Base-by-base conservation (phyloP, 2,888 invertebrate genomes). In the Apodemia zela region DNA sequence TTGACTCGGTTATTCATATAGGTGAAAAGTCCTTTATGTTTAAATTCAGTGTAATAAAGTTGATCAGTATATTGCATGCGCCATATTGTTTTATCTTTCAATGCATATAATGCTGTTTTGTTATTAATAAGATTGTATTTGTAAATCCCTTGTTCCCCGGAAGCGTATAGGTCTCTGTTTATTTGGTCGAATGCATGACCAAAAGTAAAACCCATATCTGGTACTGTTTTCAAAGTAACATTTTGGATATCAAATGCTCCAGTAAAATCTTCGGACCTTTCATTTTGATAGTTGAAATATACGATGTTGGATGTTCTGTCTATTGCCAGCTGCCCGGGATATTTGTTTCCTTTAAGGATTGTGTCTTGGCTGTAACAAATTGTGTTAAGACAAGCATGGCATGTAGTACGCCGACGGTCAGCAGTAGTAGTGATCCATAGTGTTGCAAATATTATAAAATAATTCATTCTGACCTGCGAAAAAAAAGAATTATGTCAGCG, bases 241-340 rank as follows among this genome's bases (percentile, higher is more conserved):
- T 79, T 76, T 25, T 82, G 76, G 57, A 87, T 72, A 71, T 87
- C 79, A 60, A 81, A 84, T 2, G 77, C 75, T 6, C 76, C 82
- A 1, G 85, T 87, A 62, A 76, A 76, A 47, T 87, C 85, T 18
- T 65, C 69, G 0, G 71, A 68, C 18, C 68, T 68, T 2, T 66
- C 64, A 8, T 80, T 78, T 68, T 76, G 76, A 67, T 85, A 86
- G 61, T 87, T 85, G 57, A 87, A 84, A 64, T 87, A 83, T 2
- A 87, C 68, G 0, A 80, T 73, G 60, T 87, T 85, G 13, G 77
- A 76, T 0, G 66, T 75, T 66, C 80, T 75, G 58, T 87, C 88
- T 3, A 88, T 73, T 4, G 85, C 85, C 21, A 87, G 67, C 70
- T 87, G 87, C 0, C 87, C 88, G 4, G 82, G 77, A 29, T 87